Base-by-base conservation (phyloP, 2,113 vertebrate species). In the Entelurus aequoreus region DNA sequence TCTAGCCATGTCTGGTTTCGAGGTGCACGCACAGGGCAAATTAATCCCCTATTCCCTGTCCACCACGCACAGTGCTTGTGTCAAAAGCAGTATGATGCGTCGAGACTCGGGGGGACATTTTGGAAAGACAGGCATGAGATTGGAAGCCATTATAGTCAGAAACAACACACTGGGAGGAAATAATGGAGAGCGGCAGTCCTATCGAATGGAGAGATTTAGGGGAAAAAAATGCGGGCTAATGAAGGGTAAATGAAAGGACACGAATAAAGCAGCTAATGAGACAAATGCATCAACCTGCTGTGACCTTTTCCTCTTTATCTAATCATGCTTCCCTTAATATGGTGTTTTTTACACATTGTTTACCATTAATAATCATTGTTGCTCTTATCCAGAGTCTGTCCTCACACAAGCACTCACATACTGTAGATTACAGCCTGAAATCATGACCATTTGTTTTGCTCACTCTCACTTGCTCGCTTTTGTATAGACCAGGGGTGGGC, bases 271-370 rank as follows among this genome's bases (percentile, higher is more conserved):
- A 69, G 77, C 84, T 84, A 88, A 88, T 87, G 84, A 88, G 85
- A 85, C 84, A 84, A 81, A 88, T 83, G 80, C 83, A 85, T 87
- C 85, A 86, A 88, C 86, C 84, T 84, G 80, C 77, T 75, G 74
- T 84, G 86, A 88, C 87, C 87, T 86, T 87, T 86, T 72, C 80
- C 75, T 87, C 80, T 84, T 83, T 78, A 85, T 87, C 77, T 87
- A 86, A 86, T 87, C 81, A 85, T 65, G 83, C 81, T 71, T 79
- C 78, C 60, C 81, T 85, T 82, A 83, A 85, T 84, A 80, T 79
- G 63, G 71, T 73, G 71, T 76, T 84, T 83, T 81, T 86, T 82
- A 87, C 84, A 84, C 80, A 83, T 69, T 83, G 82, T 84, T 87
- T 84, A 84, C 81, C 77, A 85, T 86, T 87, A 74, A 82, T 78